phyloP scores from a whole-genome alignment of 2,888 invertebrate species.

The Aquatica leii region DNA sequence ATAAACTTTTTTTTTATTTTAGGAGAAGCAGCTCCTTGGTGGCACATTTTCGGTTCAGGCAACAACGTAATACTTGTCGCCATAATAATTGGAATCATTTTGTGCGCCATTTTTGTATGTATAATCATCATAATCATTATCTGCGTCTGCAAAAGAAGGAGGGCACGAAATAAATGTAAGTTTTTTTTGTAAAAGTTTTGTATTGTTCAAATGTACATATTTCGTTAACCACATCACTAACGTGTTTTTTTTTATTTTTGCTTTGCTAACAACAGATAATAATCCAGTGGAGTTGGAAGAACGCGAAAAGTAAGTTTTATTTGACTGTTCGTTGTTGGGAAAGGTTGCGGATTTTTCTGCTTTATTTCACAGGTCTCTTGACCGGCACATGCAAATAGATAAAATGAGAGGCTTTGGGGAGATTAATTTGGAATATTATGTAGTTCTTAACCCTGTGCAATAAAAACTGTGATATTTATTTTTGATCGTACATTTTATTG shows the following conservation, averaged over 20 bases:
- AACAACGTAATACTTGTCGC: constrained; percentile 79
- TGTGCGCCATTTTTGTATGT: constrained; percentile 79
- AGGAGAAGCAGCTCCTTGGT: constrained; percentile 79
- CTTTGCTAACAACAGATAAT: constrained; percentile 72
- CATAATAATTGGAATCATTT: constrained; percentile 72
- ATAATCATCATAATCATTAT: constrained; percentile 87
- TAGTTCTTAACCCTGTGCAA: constrained; percentile 49
- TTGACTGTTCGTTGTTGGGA: constrained; percentile 6
- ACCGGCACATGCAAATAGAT: constrained; percentile 26
- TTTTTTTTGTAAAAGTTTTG: constrained; percentile 44
- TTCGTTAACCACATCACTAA: constrained; percentile 29
- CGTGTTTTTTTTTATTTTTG: constrained; percentile 41
- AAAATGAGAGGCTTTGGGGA: constrained; percentile 23
- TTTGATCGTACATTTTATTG: constrained; percentile 31
- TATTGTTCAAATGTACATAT: constrained; percentile 16
- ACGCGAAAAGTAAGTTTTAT: constrained; percentile 81
- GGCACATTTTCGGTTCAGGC: constrained; percentile 79
- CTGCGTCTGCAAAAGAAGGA: constrained; percentile 83
- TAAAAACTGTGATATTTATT: constrained; percentile 54
- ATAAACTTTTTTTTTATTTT: constrained; percentile 3
- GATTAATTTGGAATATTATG: constrained; percentile 22
- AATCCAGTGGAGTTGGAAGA: constrained; percentile 83
- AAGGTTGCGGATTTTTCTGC: constrained; percentile 24
- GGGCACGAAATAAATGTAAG: constrained; percentile 86
- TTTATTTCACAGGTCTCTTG: constrained; percentile 26